phyloP scores from a whole-genome alignment of 1,140 invertebrate species.

The Macrotrachela quadricornifera region DNA sequence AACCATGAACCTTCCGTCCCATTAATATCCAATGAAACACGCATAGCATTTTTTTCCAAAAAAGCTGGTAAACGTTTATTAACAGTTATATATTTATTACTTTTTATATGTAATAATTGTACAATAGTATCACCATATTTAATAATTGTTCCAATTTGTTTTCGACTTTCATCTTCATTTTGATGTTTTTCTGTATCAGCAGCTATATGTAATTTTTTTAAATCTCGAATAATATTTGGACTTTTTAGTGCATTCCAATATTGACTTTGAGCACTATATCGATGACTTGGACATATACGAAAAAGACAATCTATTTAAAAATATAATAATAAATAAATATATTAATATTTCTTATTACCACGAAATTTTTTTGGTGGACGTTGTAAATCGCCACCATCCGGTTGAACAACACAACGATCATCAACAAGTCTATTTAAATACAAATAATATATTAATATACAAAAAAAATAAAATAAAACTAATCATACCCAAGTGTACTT shows the following conservation, averaged over 20 bases:
- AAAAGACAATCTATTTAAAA: slow-evolving; percentile 65
- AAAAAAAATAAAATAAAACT: too few species aligned
- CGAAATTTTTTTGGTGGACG: slow-evolving; percentile 89
- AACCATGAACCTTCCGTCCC: slow-evolving; percentile 99
- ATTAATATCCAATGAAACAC: slow-evolving; percentile 79
- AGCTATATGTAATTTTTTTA: slow-evolving; percentile 56
- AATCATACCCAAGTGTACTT: slow-evolving; percentile 54
- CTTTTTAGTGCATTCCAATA: slow-evolving; percentile 54
- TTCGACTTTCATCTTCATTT: slow-evolving; percentile 86
- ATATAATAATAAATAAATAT: too few species aligned
- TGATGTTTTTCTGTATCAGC: slow-evolving; percentile 93
- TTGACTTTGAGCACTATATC: slow-evolving; percentile 97
- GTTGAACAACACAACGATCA: slow-evolving; percentile 84
- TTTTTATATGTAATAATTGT: slow-evolving; percentile 82
- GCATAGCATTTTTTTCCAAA: slow-evolving; percentile 93
- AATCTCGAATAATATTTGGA: background rate
- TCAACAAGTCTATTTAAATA: slow-evolving; percentile 58
- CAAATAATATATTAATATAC: too few species aligned
- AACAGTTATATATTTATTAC: slow-evolving; percentile 93
- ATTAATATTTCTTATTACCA: slow-evolving; percentile 10
- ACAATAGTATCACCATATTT: slow-evolving; percentile 60
- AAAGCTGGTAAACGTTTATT: slow-evolving; percentile 87
- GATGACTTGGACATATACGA: slow-evolving; percentile 94
- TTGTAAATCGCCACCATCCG: slow-evolving; percentile 66
- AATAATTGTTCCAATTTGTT: slow-evolving; percentile 59